Evolutionary conservation across 30 jellyfish, hydroid and myxozoan genomes (phyloP).

Genomic region (Mastigias papua): DNA sequence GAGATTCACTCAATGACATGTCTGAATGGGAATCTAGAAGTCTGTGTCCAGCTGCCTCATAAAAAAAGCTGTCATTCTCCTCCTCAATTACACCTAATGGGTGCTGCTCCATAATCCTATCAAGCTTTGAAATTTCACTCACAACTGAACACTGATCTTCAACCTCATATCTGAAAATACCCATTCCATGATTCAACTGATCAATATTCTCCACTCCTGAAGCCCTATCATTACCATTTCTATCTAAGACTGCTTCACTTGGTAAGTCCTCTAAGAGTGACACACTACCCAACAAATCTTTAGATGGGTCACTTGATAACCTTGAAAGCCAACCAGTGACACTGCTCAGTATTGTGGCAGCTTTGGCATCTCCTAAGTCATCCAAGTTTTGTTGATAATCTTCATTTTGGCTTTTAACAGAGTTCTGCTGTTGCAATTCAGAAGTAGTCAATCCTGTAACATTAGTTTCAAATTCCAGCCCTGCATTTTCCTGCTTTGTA

Average conservation of each 20-base stretch:
- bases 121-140: conserved; percentile 2
- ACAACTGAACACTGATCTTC: conserved; percentile 8
- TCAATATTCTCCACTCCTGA: neutral
- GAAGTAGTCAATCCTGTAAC: neutral
- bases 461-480: neutral
- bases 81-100: conserved; percentile 43
- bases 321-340: conserved; percentile 55
- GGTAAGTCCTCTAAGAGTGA: conserved; percentile 37
- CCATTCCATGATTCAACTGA: neutral
- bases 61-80: conserved; percentile 19
- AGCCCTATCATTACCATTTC: neutral
- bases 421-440: neutral
- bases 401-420: neutral
- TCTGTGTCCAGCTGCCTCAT: neutral
- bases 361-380: conserved; percentile 54
- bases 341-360: conserved; percentile 36
- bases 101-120: neutral
- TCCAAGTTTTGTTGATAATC: conserved; percentile 40
- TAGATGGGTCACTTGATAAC: conserved; percentile 43
- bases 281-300: conserved; percentile 27
- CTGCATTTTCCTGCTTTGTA: neutral
- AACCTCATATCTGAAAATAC: neutral
- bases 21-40: neutral
- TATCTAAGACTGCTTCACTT: neutral
- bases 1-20: neutral